Evolutionary conservation across 2,888 invertebrate species (phyloP), one percentile per base, ranked within the genome.

Genomic region (Drosophila rellima): DNA sequence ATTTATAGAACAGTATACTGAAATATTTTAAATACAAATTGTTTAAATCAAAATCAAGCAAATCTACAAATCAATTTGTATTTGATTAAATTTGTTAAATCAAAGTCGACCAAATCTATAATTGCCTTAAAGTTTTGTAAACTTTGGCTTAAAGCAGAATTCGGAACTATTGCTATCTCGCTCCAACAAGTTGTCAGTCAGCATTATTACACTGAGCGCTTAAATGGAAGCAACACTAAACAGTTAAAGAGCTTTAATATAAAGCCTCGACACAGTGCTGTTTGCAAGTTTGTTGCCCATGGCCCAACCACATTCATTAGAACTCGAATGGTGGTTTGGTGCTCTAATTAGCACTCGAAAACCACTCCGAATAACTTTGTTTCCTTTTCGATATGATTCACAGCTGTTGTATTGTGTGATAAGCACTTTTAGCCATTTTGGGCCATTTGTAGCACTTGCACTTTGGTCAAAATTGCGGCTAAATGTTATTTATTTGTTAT

Each of bases 401-500:
- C 52, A 54, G 61, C 61, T 61, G 61, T 44, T 35, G 35, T 35
- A n/a, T n/a, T 44, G 48, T 7, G 17, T 54, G 54, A 54, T 61
- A 44, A 57, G 47, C 40, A 42, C 60, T 45, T 51, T 51, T 40
- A 31, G 40, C 60, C 51, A 5, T 50, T 40, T 40, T 18, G 11
- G 54, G 33, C 54, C 54, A 55, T 55, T 55, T 55, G 54, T 55
- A 42, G 37, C 45, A 48, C 57, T 57, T 50, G 59, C 59, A 60
- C 40, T 60, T 60, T 50, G 50, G 5, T 20, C 31, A 7, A 26
- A 33, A 17, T 40, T n/a, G 11, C 17, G 39, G 50, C 39, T 40
- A 48, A 48, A 59, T 51, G 35, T 52, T 51, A 52, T 61, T 59
- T 50, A 61, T 61, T 61, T 61, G 61, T 61, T 52, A 61, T 52